A percentile compares a stretch with the other conserved stretches of the same genome.
These are phyloP conservation scores for Cyclura pinguis DNA, from an alignment of 2,797 vertebrate genomes.

Conservation along the genomic window DNA sequence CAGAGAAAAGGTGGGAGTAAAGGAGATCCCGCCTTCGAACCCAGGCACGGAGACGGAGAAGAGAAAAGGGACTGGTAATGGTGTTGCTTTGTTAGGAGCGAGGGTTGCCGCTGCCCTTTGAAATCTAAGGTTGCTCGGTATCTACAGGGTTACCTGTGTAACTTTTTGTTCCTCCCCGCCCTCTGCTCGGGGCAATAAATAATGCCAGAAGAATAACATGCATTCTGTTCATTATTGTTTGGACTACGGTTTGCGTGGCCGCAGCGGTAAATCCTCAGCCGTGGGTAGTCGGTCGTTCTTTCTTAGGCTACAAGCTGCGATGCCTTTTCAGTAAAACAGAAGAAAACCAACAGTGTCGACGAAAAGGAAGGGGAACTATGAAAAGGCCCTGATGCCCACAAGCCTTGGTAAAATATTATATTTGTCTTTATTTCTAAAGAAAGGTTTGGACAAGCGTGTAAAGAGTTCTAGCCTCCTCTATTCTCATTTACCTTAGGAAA, in stretches of 20 bases:
- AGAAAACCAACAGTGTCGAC: constrained; percentile 34
- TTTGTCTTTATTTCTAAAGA: neutral
- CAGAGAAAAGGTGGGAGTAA: constrained; percentile 46
- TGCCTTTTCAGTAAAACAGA: constrained; percentile 4
- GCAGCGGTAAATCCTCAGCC: neutral
- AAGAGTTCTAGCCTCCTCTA: constrained; percentile 35
- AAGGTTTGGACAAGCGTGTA: constrained; percentile 17
- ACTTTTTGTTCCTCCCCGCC: neutral
- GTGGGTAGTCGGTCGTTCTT: constrained; percentile 53
- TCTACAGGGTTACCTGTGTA: neutral
- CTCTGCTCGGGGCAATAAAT: neutral
- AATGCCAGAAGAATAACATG: neutral
- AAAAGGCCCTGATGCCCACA: constrained; percentile 62
- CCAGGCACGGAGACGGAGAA: neutral
- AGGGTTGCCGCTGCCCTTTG: neutral
- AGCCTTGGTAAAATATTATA: constrained; percentile 25
- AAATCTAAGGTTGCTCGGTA: neutral
- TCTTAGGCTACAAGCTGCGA: constrained; percentile 60
- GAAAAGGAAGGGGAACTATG: constrained; percentile 48
- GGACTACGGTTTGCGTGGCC: constrained; percentile 27
- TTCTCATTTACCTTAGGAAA: constrained; percentile 48
- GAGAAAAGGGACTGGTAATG: neutral
- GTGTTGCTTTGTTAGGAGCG: constrained; percentile 60
- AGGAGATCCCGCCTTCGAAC: constrained; percentile 41
- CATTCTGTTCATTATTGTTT: neutral